Percentiles rank a stretch among this genome's conserved stretches.
Conservation (phyloP, 2,888 invertebrate genomes). For the Aromia moschata region DNA sequence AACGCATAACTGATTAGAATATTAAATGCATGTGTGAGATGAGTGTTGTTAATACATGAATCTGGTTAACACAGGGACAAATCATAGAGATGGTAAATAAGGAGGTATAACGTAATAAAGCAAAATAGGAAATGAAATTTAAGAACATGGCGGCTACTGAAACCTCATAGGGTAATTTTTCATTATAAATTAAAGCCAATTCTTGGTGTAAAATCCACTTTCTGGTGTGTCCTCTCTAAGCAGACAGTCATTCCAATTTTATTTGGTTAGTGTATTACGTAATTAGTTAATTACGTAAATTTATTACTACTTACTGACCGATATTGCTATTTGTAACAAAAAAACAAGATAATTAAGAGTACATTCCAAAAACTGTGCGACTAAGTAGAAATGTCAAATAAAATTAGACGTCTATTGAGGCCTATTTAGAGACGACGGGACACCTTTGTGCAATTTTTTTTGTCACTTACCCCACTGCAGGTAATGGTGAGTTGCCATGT, state of each 20-base stretch:
- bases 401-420: neutral
- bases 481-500: constrained; percentile 66
- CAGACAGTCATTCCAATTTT: neutral
- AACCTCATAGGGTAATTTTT: constrained; percentile 27
- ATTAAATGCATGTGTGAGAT: no score
- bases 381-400: neutral
- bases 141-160: constrained; percentile 42
- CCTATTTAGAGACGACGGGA: neutral
- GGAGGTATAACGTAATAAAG: constrained; percentile 3
- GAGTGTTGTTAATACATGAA: no score
- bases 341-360: no score
- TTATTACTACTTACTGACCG: no score
- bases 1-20: no score
- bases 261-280: neutral
- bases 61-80: no score
- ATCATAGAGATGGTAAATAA: neutral
- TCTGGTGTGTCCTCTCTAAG: neutral
- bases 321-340: no score
- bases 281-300: no score
- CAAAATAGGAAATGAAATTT: constrained; percentile 5
- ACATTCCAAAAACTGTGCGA: no score
- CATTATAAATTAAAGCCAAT: constrained; percentile 12
- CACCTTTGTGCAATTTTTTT: constrained; percentile 1
- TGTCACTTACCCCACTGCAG: constrained; percentile 70
- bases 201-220: constrained; percentile 1